These are phyloP conservation scores for Gonatopus flavifemur DNA, from an alignment of 1,140 invertebrate species.

Conservation along the genomic window DNA sequence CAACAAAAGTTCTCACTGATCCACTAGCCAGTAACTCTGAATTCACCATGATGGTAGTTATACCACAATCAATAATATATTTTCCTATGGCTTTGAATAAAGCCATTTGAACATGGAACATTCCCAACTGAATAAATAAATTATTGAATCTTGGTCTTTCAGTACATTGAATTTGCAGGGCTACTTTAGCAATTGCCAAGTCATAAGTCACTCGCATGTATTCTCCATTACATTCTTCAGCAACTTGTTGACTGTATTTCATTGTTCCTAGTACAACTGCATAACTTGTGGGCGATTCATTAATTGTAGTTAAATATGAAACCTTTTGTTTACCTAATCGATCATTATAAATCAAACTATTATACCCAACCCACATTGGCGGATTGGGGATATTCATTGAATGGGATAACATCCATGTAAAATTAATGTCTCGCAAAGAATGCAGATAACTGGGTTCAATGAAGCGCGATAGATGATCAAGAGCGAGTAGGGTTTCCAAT, in stretches of 20 bases:
- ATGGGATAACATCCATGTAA: conserved; percentile 1
- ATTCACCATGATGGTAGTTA: too few relatives aligned
- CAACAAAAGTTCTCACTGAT: too few relatives aligned
- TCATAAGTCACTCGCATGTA: too few relatives aligned
- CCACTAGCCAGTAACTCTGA: too few relatives aligned
- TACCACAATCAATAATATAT: too few relatives aligned
- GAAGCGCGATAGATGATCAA: not conserved
- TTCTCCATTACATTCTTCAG: conserved; percentile 27
- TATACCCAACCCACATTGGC: conserved; percentile 25
- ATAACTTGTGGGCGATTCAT: conserved; percentile 22
- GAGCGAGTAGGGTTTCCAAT: not conserved
- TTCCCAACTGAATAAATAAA: too few relatives aligned
- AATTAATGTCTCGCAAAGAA: not conserved
- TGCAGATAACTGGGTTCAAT: not conserved
- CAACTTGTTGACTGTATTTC: conserved; percentile 19
- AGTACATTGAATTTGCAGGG: too few relatives aligned
- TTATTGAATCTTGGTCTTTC: too few relatives aligned
- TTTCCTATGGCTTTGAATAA: too few relatives aligned
- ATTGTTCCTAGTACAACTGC: conserved; percentile 21
- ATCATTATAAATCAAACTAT: conserved; percentile 11
- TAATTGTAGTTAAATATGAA: conserved; percentile 26
- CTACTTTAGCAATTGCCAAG: too few relatives aligned
- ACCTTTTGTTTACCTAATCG: conserved; percentile 9
- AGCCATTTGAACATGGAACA: too few relatives aligned
- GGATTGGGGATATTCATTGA: conserved; percentile 2